phyloP scores from a whole-genome alignment of 2,797 vertebrate genomes.

The Yasuhikotakia modesta region DNA sequence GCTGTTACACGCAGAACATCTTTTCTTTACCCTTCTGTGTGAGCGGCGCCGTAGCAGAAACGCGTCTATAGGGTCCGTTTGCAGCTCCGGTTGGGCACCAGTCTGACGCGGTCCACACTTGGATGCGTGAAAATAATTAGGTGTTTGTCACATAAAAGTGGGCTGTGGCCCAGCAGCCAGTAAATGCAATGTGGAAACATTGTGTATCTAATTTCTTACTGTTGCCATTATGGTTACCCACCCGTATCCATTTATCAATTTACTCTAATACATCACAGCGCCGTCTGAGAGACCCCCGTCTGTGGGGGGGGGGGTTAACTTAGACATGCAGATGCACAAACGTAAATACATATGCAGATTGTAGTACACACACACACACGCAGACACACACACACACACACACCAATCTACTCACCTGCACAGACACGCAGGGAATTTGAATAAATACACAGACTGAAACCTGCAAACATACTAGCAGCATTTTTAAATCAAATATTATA shows the following conservation, averaged over 20 bases:
- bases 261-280: slow-evolving; percentile 53
- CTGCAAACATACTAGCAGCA: slow-evolving; percentile 10
- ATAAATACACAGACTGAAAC: background rate
- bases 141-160: slow-evolving; percentile 54
- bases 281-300: slow-evolving; percentile 50
- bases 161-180: slow-evolving; percentile 49
- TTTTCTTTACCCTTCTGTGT: background rate
- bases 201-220: slow-evolving; percentile 61
- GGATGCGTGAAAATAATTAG: slow-evolving; percentile 60
- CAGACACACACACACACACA: background rate
- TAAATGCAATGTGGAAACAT: slow-evolving; percentile 63
- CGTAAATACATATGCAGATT: background rate
- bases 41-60: slow-evolving; percentile 10
- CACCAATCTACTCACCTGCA: background rate
- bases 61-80: slow-evolving; percentile 37
- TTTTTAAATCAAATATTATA: background rate
- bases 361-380: background rate
- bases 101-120: slow-evolving; percentile 46
- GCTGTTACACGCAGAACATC: background rate
- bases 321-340: slow-evolving; percentile 4
- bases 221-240: slow-evolving; percentile 60
- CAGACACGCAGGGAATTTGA: background rate
- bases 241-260: slow-evolving; percentile 62
- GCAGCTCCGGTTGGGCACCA: background rate
- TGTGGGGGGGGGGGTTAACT: background rate